Base-by-base conservation (phyloP, 2,113 vertebrate genomes). In the Gopherus evgoodei region DNA sequence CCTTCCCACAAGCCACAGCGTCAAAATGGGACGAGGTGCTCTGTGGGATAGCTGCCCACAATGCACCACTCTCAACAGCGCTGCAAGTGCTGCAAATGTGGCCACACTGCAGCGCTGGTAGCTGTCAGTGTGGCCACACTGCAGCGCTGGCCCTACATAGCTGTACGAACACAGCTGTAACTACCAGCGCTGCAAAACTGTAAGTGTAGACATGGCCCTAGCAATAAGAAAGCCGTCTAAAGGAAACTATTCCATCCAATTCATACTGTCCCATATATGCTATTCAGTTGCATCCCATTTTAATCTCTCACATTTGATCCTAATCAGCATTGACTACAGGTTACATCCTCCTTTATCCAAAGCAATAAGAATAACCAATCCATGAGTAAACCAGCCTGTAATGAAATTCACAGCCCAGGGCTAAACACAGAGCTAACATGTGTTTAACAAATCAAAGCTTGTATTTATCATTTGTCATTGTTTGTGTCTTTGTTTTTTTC, bases 371-470 rank as follows among this genome's bases (percentile, higher is more conserved):
- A 93, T 94, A 93, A 91, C 91, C 80, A 95, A 86, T 86, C 54
- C 92, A 97, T 88, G 93, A 97, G 97, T 97, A 98, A 98, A 96
- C 93, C 92, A 98, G 96, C 96, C 96, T 84, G 95, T 98, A 98
- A 98, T 98, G 97, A 98, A 98, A 98, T 98, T 98, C 98, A 97
- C 94, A 94, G 98, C 98, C 98, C 96, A 96, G 89, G 98, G 98
- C 98, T 96, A 98, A 98, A 98, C 97, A 98, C 69, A 98, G 97
- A 98, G 93, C 97, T 98, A 99, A 98, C 97, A 98, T 98, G 97
- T 98, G 98, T 98, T 98, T 97, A 98, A 97, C 98, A 98, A 98
- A 98, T 98, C 98, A 97, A 94, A 97, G 97, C 98, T 98, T 98
- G 96, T 98, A 97, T 98, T 98, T 97, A 98, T 97, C 98, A 97